These are phyloP conservation scores for Antheraea assamensis DNA, from an alignment of 2,888 invertebrate species.

Conservation along the genomic window DNA sequence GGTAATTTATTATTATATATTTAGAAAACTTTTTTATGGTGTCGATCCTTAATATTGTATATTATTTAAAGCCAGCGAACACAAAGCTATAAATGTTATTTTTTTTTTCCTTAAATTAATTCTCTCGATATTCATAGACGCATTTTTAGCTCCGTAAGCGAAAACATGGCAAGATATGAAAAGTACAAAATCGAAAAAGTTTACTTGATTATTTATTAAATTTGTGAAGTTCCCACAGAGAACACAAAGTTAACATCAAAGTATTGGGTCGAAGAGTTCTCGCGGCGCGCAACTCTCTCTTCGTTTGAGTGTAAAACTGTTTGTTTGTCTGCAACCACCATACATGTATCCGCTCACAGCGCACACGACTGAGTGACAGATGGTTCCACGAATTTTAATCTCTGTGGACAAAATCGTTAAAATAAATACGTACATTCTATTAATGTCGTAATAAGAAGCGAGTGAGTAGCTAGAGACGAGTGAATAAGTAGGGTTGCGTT, in stretches of 20 bases:
- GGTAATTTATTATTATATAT: neutral
- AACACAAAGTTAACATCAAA: conserved; percentile 1
- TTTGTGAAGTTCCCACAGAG: neutral
- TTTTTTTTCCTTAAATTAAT: neutral
- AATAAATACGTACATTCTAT: neutral
- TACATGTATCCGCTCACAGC: conserved; percentile 53
- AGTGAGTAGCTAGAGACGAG: neutral
- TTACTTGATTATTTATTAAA: neutral
- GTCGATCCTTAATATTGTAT: neutral
- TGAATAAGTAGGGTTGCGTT: neutral
- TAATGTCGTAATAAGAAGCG: neutral
- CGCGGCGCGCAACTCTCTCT: conserved; percentile 1
- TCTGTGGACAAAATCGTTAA: conserved; percentile 40
- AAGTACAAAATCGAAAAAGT: neutral
- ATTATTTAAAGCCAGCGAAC: neutral
- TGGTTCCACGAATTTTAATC: conserved; percentile 43
- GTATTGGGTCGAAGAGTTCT: neutral
- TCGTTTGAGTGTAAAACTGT: conserved; percentile 28
- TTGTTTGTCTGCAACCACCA: conserved; percentile 48
- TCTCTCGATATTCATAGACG: neutral
- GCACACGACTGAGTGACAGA: conserved; percentile 52
- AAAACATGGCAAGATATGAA: conserved; percentile 8
- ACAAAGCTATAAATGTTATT: neutral
- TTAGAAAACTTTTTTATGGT: neutral
- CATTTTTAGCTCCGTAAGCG: neutral